A percentile compares a stretch with the other conserved stretches of the same genome.
Conservation (phyloP, 2,113 vertebrate genomes). For the Pavo muticus region DNA sequence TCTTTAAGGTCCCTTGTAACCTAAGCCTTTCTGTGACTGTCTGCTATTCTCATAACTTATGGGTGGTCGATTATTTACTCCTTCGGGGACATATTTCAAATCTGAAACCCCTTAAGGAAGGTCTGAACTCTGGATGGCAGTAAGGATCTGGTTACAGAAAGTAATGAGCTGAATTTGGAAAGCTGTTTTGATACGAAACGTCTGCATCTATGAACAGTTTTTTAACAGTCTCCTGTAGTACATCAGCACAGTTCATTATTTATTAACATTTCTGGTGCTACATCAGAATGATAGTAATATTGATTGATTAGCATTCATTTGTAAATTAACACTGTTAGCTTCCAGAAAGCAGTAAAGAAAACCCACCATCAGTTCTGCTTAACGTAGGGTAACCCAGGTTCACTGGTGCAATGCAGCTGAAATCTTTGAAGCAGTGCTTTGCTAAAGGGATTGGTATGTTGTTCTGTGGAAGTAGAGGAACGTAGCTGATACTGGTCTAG, state of each 20-base stretch:
- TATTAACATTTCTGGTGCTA: background rate
- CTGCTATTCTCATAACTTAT: background rate
- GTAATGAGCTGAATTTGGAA: background rate
- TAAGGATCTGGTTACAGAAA: background rate
- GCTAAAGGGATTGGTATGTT: background rate
- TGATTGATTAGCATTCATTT: background rate
- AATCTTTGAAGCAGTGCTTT: background rate
- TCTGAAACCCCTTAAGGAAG: background rate
- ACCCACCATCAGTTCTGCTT: background rate
- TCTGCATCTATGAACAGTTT: background rate
- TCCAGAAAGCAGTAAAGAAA: background rate
- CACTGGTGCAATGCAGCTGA: slow-evolving; percentile 50
- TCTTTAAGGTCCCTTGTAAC: background rate
- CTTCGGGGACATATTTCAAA: background rate
- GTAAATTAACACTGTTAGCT: background rate
- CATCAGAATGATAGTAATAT: background rate
- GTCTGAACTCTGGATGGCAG: background rate
- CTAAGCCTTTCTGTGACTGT: background rate
- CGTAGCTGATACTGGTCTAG: background rate
- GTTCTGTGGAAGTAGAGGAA: background rate
- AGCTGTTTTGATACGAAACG: background rate
- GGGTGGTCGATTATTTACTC: background rate
- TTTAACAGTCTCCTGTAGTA: background rate
- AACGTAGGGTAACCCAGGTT: background rate
- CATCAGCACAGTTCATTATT: background rate